Evolutionary conservation across 2,113 vertebrate genomes (phyloP), one percentile per base, ranked within the genome.

Genomic region (Ptychochromis oligacanthus): DNA sequence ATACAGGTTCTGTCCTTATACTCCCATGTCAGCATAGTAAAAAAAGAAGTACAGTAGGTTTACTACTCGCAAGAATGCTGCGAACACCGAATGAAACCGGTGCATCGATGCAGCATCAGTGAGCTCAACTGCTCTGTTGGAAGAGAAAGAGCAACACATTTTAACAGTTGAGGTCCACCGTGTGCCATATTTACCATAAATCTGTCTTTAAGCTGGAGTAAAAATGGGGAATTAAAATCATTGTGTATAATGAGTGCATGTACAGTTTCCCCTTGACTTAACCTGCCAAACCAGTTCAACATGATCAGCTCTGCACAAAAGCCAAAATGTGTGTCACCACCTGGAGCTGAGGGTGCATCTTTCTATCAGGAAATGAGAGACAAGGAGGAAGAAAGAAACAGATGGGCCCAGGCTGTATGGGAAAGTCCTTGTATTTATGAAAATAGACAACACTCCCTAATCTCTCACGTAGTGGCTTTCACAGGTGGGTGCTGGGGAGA

Each of bases 371-470:
- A 89, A 84, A 18, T 11, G 43, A 83, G 78, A 80, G n/a, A 24
- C 4, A 2, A 59, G 34, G 43, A 15, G 9, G 43, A 70, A 10
- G 20, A 43, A 49, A 79, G 64, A 72, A 57, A 75, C 86, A 82
- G 8, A 62, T 85, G 87, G 14, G 2, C 18, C 0, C 5, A 2
- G 13, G 40, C 46, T 72, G 76, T 55, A 75, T 14, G 83, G 22
- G 81, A 79, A 62, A 1, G 74, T 34, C 79, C 76, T 72, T 80
- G 72, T 82, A 40, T 46, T 59, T 28, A 20, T 55, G 76, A 91
- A 91, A 93, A 49, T 81, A 90, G 88, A 89, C 84, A 0, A 62
- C 43, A 75, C 57, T 38, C 20, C 1, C 8, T 7, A 18, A n/a
- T 58, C 22, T 55, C 36, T 8, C 79, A 55, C n/a, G 2, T 26